Conservation (phyloP, 2,888 invertebrate species). For the Cosmia trapezina region DNA sequence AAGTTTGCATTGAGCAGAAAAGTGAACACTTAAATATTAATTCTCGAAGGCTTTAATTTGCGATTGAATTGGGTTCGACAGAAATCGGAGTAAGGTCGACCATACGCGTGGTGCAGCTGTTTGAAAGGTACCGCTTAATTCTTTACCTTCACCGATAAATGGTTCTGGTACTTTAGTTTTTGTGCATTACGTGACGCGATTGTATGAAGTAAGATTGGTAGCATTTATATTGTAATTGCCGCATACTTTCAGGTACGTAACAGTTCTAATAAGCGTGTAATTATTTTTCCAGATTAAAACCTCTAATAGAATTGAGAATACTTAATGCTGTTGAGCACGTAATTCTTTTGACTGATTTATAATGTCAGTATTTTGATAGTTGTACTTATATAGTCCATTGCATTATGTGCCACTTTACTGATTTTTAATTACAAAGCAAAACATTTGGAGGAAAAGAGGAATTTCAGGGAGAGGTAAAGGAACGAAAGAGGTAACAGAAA, state of each 20-base stretch:
- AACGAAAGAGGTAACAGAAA: background rate
- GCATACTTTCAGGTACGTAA: slow-evolving; percentile 48
- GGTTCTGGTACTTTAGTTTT: slow-evolving; percentile 69
- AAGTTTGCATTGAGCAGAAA: slow-evolving; percentile 50
- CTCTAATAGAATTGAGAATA: slow-evolving; percentile 15
- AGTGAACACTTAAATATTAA: slow-evolving; percentile 74
- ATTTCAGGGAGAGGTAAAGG: background rate
- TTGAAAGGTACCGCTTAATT: slow-evolving; percentile 71
- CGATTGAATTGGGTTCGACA: slow-evolving; percentile 76
- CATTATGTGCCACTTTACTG: background rate
- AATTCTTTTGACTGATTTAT: background rate
- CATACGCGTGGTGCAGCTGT: slow-evolving; percentile 71
- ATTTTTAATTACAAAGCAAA: background rate
- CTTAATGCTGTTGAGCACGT: background rate
- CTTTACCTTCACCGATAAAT: slow-evolving; percentile 73
- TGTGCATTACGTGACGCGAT: slow-evolving; percentile 64
- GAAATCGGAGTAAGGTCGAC: slow-evolving; percentile 81
- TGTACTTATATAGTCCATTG: background rate
- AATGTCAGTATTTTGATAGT: background rate
- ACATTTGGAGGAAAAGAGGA: background rate
- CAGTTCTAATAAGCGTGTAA: slow-evolving; percentile 35
- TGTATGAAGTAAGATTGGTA: slow-evolving; percentile 52
- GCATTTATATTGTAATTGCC: slow-evolving; percentile 50
- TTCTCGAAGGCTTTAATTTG: slow-evolving; percentile 77
- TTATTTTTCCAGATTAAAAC: slow-evolving; percentile 43